Percentiles rank a stretch among this genome's conserved stretches.
These are phyloP conservation scores for Phocoena sinus DNA, from an alignment of 2,113 vertebrate genomes.

Conservation along the genomic window DNA sequence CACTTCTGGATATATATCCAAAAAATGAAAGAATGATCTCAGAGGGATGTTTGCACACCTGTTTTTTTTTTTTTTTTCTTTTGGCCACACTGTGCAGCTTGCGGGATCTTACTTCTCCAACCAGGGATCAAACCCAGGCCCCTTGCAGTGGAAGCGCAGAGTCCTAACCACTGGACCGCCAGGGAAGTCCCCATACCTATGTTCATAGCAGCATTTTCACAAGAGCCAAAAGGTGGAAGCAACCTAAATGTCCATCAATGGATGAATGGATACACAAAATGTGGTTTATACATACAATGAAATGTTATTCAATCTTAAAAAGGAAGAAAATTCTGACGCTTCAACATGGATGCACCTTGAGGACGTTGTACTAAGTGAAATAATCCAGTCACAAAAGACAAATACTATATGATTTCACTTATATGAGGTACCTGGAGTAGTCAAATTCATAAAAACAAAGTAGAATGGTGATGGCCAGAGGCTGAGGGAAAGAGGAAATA, in stretches of 20 bases:
- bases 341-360: background rate
- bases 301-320: background rate
- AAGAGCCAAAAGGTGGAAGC: background rate
- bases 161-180: background rate
- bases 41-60: background rate
- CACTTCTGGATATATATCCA: background rate
- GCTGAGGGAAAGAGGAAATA: background rate
- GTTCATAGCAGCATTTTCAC: background rate
- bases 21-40: background rate
- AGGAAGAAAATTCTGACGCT: background rate
- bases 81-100: background rate
- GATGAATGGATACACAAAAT: background rate
- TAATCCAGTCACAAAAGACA: background rate
- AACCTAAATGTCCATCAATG: background rate
- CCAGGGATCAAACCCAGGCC: background rate
- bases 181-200: background rate
- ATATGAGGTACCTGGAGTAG: background rate
- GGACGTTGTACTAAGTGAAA: background rate
- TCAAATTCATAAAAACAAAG: background rate
- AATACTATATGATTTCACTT: no score
- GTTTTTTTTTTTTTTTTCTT: accelerated
- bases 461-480: background rate
- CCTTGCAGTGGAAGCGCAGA: background rate
- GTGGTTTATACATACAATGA: background rate
- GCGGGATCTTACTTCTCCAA: background rate